phyloP scores from a whole-genome alignment of 2,797 vertebrate species.

The Chaunax sp. region DNA sequence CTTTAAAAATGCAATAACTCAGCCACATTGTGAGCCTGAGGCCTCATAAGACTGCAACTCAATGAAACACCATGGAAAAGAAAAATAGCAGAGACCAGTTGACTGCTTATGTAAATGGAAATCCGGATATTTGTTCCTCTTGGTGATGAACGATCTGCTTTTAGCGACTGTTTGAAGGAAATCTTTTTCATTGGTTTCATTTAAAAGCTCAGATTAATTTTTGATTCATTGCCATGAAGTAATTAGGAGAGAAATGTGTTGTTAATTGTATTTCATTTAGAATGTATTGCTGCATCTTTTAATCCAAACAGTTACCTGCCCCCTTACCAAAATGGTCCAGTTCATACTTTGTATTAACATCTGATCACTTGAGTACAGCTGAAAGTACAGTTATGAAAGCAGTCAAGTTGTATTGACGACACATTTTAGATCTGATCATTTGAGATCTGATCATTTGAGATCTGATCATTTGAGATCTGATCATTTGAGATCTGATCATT shows the following conservation, averaged over 20 bases:
- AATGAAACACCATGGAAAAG: no score
- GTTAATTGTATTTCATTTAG: slow-evolving; percentile 19
- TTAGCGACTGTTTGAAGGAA: slow-evolving; percentile 35
- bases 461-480: no score
- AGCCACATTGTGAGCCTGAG: slow-evolving; percentile 15
- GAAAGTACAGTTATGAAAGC: no score
- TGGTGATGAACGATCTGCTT: slow-evolving; percentile 37
- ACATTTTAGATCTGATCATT: no score
- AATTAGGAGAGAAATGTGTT: slow-evolving; percentile 10
- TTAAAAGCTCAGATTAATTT: slow-evolving; percentile 33
- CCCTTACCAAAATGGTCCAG: no score
- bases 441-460: no score
- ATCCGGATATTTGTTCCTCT: not conserved
- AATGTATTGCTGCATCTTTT: no score
- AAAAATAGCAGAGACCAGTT: slow-evolving; percentile 9
- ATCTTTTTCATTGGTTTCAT: slow-evolving; percentile 19
- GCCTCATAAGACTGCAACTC: no score
- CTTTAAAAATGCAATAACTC: slow-evolving; percentile 33
- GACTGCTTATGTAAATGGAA: slow-evolving; percentile 21
- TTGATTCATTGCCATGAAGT: slow-evolving; percentile 40
- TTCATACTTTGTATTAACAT: not conserved
- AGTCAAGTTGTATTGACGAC: no score
- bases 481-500: no score
- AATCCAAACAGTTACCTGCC: no score
- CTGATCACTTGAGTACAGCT: no score